Percentiles rank a stretch among this genome's conserved stretches.
phyloP scores from a whole-genome alignment of 2,888 invertebrate genomes.

The Marasmarcha lunaedactyla region DNA sequence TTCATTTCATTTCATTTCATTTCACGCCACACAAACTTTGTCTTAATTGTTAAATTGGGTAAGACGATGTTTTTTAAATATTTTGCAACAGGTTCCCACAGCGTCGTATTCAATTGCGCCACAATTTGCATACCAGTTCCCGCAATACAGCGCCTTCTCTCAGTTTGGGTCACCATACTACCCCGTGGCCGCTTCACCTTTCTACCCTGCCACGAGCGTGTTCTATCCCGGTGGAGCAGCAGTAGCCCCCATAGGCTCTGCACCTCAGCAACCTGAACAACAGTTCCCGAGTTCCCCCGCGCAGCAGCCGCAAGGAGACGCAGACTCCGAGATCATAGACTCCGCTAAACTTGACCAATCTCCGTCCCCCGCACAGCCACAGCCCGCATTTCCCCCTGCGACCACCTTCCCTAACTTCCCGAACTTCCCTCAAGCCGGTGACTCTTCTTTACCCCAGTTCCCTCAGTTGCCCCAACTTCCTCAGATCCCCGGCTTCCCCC shows the following conservation, averaged over 20 bases:
- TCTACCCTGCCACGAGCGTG: conserved; percentile 28
- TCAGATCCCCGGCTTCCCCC: conserved; percentile 13
- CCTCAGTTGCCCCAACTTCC: conserved; percentile 20
- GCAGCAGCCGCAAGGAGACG: conserved; percentile 31
- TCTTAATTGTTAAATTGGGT: no score
- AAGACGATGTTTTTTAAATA: no score
- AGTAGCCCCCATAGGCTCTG: conserved; percentile 20
- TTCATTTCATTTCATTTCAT: no score
- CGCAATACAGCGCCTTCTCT: conserved; percentile 27
- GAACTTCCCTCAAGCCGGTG: conserved; percentile 12
- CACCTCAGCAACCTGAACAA: conserved; percentile 18
- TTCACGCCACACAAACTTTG: no score
- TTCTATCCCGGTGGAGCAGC: conserved; percentile 28
- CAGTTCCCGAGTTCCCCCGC: conserved; percentile 20
- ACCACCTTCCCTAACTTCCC: conserved; percentile 15
- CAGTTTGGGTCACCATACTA: conserved; percentile 32
- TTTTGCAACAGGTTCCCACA: not conserved
- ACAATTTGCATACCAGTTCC: conserved; percentile 35
- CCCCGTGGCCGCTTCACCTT: conserved; percentile 29
- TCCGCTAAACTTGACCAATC: conserved; percentile 37
- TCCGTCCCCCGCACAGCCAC: conserved; percentile 12
- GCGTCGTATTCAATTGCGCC: conserved; percentile 16
- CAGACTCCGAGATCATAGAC: conserved; percentile 49
- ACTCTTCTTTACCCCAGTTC: conserved; percentile 19
- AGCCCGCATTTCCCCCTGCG: conserved; percentile 5